Evolutionary conservation across 1,140 invertebrate genomes (phyloP), one percentile per base, ranked within the genome.

Genomic region (Lasioglossum albipes): DNA sequence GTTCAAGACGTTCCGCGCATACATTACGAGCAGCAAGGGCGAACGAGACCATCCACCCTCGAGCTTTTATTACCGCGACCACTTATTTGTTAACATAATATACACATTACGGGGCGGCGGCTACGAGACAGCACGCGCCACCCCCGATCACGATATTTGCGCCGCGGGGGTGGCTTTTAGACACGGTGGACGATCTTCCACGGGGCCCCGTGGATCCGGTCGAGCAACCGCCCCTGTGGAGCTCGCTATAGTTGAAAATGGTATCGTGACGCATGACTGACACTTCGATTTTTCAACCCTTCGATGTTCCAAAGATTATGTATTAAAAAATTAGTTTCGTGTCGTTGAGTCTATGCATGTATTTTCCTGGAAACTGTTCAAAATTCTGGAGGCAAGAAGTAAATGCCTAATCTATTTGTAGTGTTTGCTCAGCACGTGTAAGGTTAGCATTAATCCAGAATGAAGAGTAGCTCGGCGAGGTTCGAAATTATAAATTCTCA

Each of bases 41-140:
- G 70, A 75, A 76, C 65, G 83, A 54, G 27, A 9, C 52, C 64
- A 20, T 22, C 77, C 66, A 41, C 66, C 54, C n/a, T 2, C 18
- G 7, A n/a, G 87, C 91, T 91, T 92, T 92, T 91, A 91, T 91
- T 92, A 89, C 90, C 86, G 82, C 88, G 87, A 87, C 88, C 89
- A 91, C 90, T 91, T 92, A 92, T 92, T 92, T 91, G 91, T 92
- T 92, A 91, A 92, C 90, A 92, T 92, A 92, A 91, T 91, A 92
- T 91, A 91, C 91, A 91, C 91, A 92, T 92, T 92, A 92, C 75
- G 79, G 74, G 83, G 70, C 81, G 85, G 45, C 62, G 74, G 68
- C 76, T 83, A 22, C 57, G 75, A 70, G 73, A 80, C 68, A 80
- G 87, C 83, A 85, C 82, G 87, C 82, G 83, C 75, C 86, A 75